Evolutionary conservation across 2,113 vertebrate genomes (phyloP).

Genomic region (Heloderma charlesbogerti): DNA sequence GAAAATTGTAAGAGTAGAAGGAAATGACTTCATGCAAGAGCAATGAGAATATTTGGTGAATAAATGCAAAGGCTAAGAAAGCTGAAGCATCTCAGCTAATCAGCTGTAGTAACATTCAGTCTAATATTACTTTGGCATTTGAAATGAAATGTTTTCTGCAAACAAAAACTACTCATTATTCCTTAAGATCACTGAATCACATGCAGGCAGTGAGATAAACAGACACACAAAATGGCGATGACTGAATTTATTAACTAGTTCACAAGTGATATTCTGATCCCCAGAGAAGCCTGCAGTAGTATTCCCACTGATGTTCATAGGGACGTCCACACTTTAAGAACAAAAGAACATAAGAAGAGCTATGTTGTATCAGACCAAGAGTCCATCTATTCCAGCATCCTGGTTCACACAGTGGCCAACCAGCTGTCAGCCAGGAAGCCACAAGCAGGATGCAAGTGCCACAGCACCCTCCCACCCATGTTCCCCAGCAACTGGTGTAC

Average conservation of each 20-base stretch:
- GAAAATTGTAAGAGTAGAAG: not conserved
- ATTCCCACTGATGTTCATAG: not conserved
- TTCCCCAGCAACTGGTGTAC: no score
- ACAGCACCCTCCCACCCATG: no score
- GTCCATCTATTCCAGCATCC: no score
- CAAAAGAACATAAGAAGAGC: no score
- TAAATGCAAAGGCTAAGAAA: not conserved
- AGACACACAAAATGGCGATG: not conserved
- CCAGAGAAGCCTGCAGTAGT: not conserved
- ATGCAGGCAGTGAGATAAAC: not conserved
- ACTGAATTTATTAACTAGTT: not conserved
- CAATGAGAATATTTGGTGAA: not conserved
- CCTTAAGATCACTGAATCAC: not conserved
- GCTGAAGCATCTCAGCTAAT: not conserved
- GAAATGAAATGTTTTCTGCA: not conserved
- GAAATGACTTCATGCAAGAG: not conserved
- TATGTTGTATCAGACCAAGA: no score
- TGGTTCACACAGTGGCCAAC: no score
- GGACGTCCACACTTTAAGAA: not conserved
- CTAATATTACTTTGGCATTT: not conserved
- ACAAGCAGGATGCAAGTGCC: no score
- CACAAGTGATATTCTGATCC: not conserved
- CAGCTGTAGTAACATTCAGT: not conserved
- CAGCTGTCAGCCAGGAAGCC: no score
- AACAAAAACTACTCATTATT: not conserved